Evolutionary conservation across 1,140 invertebrate genomes (phyloP).

Genomic region (Steinernema feltiae): DNA sequence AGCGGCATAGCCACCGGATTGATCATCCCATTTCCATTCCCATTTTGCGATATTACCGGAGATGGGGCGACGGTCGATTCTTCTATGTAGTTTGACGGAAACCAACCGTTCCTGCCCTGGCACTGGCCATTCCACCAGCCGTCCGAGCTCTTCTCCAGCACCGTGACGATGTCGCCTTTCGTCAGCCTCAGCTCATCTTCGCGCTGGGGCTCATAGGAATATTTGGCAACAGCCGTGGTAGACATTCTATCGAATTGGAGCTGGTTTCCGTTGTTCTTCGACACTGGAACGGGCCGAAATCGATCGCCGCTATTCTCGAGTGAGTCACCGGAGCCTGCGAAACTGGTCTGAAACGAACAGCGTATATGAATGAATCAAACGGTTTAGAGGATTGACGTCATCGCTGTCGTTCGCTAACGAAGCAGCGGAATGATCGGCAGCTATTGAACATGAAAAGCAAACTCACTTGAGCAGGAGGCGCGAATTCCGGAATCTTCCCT

Average conservation of each 20-base stretch:
- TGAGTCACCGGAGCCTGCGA: constrained; percentile 16
- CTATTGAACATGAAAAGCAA: too few species aligned
- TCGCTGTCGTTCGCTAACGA: too few species aligned
- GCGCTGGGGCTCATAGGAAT: constrained; percentile 94
- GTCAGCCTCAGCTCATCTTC: constrained; percentile 86
- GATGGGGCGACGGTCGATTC: constrained; percentile 63
- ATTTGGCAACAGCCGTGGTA: constrained; percentile 79
- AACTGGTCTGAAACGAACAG: constrained; percentile 21
- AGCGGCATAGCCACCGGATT: not conserved
- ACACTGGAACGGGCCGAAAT: constrained; percentile 2
- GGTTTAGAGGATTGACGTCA: too few species aligned
- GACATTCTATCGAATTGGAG: not conserved
- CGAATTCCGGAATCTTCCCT: constrained; percentile 23
- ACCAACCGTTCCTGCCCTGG: constrained; percentile 73
- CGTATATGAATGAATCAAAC: not conserved
- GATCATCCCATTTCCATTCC: constrained; percentile 23
- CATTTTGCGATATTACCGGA: constrained; percentile 18
- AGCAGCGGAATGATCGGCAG: too few species aligned
- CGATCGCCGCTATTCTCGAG: not conserved
- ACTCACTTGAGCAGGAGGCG: constrained; percentile 19
- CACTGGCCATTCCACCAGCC: constrained; percentile 93
- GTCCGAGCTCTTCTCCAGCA: constrained; percentile 95
- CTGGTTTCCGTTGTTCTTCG: not conserved
- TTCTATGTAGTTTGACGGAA: constrained; percentile 94
- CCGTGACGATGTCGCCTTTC: constrained; percentile 72